A percentile compares a stretch with the other conserved stretches of the same genome.
Conservation (phyloP, 2,888 invertebrate species). For the Thymelicus sylvestris region DNA sequence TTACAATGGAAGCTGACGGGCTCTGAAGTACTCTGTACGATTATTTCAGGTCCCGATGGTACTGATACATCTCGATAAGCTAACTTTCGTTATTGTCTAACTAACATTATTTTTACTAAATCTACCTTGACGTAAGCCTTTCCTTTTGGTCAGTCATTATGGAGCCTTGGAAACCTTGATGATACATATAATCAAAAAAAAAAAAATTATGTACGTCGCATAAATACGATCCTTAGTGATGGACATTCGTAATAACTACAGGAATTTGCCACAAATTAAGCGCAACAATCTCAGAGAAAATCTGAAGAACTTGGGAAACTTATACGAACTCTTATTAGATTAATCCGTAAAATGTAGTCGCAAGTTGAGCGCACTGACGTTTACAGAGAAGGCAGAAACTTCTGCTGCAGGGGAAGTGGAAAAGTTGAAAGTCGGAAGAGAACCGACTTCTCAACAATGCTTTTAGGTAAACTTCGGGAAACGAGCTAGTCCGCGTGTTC, state of each 20-base stretch:
- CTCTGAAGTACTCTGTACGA: no score
- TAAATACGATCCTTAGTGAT: no score
- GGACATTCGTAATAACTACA: neutral
- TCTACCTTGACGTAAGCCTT: no score
- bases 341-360: constrained; percentile 26
- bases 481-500: constrained; percentile 1
- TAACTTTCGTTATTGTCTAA: no score
- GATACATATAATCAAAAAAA: no score
- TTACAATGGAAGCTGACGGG: no score
- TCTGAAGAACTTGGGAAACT: neutral
- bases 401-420: constrained; percentile 28
- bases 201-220: no score
- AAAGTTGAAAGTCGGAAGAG: constrained; percentile 16
- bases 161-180: no score
- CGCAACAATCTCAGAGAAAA: neutral
- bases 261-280: neutral
- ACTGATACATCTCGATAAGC: no score
- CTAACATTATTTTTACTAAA: no score
- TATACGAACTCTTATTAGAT: constrained; percentile 26
- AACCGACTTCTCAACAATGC: constrained; percentile 21
- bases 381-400: constrained; percentile 22
- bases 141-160: no score
- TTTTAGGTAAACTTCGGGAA: constrained; percentile 22
- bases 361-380: constrained; percentile 20
- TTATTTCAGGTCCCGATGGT: no score